Conservation (phyloP, 2,797 vertebrate species). For the Syndactyla subalaris region DNA sequence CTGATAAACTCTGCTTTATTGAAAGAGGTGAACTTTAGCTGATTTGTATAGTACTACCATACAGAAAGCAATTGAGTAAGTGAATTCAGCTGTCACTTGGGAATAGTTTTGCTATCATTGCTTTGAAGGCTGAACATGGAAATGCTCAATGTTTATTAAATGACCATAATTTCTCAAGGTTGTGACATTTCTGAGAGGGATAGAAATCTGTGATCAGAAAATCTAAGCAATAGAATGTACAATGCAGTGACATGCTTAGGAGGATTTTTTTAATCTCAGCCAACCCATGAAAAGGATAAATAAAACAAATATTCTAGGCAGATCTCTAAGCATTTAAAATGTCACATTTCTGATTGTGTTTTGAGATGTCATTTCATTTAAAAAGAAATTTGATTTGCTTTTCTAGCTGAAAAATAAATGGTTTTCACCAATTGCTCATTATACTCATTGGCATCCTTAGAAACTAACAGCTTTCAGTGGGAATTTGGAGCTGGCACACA, state of each 20-base stretch:
- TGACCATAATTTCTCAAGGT: constrained; percentile 64
- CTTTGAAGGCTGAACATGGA: constrained; percentile 68
- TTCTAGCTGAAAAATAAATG: not conserved
- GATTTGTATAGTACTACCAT: constrained; percentile 39
- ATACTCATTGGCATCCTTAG: not conserved
- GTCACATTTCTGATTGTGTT: not conserved
- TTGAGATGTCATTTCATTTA: not conserved
- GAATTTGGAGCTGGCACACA: constrained; percentile 4
- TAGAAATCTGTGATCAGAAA: constrained; percentile 48
- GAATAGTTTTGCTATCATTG: constrained; percentile 35
- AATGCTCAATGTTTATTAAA: constrained; percentile 65
- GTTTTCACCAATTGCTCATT: not conserved
- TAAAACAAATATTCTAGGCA: not conserved
- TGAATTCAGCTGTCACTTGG: constrained; percentile 61
- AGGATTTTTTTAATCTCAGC: not conserved
- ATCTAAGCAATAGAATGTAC: constrained; percentile 41
- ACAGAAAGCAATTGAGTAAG: constrained; percentile 23
- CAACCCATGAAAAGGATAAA: not conserved
- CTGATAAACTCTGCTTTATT: constrained; percentile 60
- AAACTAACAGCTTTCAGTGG: not conserved
- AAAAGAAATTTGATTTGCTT: not conserved
- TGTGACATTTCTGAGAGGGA: constrained; percentile 44
- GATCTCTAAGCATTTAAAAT: constrained; percentile 13
- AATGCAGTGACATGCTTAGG: not conserved
- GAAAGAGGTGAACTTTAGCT: constrained; percentile 58